Percentiles rank a stretch among this genome's conserved stretches.
These are phyloP conservation scores for Bubalus kerabau DNA, from an alignment of 2,113 vertebrate species.

Conservation along the genomic window DNA sequence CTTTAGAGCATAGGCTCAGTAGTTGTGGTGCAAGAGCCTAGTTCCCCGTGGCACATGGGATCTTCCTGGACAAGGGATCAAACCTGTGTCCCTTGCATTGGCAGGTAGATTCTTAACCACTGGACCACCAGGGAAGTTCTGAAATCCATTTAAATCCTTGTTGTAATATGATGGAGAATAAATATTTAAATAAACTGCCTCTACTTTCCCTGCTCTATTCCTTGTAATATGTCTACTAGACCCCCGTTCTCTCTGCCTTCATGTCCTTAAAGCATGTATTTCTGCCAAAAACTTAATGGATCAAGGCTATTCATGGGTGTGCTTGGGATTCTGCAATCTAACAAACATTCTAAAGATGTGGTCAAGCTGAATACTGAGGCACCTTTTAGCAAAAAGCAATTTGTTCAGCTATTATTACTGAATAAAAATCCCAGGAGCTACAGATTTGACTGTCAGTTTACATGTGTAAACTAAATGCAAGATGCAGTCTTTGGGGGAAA, in stretches of 20 bases:
- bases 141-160: neutral
- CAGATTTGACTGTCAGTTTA: neutral
- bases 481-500: neutral
- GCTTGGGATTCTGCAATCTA: neutral
- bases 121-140: neutral
- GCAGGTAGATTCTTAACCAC: neutral
- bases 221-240: neutral
- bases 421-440: neutral
- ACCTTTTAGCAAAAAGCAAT: neutral
- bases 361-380: neutral
- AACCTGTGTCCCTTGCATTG: neutral
- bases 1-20: neutral
- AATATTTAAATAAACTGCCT: neutral
- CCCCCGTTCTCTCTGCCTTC: neutral
- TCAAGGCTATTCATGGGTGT: neutral
- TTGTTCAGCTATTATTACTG: neutral
- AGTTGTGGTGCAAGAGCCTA: neutral
- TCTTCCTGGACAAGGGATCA: neutral
- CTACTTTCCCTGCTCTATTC: neutral
- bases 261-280: neutral
- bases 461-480: neutral
- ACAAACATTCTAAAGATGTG: neutral
- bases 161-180: neutral
- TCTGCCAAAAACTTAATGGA: neutral
- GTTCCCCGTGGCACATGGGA: neutral